A percentile compares a stretch with the other conserved stretches of the same genome.
phyloP scores from a whole-genome alignment of 2,113 vertebrate species.

The Eptatretus burgeri region DNA sequence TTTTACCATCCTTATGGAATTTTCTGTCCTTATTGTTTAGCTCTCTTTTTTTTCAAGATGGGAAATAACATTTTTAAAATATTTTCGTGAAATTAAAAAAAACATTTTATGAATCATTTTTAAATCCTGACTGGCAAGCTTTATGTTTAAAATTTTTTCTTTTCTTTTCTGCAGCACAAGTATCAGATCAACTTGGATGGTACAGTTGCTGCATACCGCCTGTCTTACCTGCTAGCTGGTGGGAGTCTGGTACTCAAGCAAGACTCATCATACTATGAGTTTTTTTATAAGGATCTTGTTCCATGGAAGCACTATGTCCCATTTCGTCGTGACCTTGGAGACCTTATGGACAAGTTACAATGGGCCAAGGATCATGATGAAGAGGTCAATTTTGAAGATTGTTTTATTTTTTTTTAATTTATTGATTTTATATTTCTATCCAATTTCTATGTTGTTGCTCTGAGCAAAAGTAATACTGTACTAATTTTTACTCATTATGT shows the following conservation, averaged over 20 bases:
- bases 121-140: no score
- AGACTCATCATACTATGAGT: conserved; percentile 74
- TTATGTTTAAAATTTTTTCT: no score
- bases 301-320: conserved; percentile 87
- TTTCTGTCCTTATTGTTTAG: no score
- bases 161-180: conserved; percentile 41
- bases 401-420: neutral
- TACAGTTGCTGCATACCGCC: conserved; percentile 68
- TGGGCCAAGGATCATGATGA: conserved; percentile 71
- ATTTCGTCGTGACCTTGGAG: conserved; percentile 46
- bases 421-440: conserved; percentile 1
- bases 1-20: no score
- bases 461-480: neutral
- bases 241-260: conserved; percentile 86
- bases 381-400: conserved; percentile 29
- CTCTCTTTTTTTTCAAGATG: no score
- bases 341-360: conserved; percentile 58
- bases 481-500: neutral
- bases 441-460: neutral
- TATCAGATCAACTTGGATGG: conserved; percentile 89
- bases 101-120: no score
- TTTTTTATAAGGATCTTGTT: conserved; percentile 57
- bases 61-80: no score
- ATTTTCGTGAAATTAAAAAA: no score
- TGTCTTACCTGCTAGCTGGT: conserved; percentile 67